Conservation (phyloP, 2,888 invertebrate species). For the Acleris sparsana region DNA sequence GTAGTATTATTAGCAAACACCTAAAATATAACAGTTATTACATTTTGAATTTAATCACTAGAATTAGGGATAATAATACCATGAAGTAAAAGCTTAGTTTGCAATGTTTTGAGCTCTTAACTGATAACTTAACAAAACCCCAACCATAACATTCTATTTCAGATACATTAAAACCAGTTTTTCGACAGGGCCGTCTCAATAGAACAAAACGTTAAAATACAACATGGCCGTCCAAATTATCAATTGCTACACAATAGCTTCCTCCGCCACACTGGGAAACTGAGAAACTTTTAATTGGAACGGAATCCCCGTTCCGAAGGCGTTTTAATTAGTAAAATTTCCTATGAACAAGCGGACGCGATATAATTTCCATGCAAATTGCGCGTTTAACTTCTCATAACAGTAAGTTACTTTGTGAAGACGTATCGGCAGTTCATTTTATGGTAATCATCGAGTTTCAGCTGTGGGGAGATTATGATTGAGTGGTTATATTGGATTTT, state of each 20-base stretch:
- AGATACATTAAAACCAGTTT: too few species aligned
- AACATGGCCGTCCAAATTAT: constrained; percentile 48
- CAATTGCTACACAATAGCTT: constrained; percentile 58
- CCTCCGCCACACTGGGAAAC: constrained; percentile 48
- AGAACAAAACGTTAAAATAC: constrained; percentile 30
- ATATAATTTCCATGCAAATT: constrained; percentile 83
- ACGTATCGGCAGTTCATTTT: constrained; percentile 51
- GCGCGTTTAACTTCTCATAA: constrained; percentile 78
- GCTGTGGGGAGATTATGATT: constrained; percentile 19
- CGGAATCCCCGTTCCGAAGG: constrained; percentile 77
- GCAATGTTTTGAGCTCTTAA: too few species aligned
- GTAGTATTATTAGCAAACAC: too few species aligned
- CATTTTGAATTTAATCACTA: too few species aligned
- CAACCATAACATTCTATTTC: too few species aligned
- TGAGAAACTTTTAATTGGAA: constrained; percentile 81
- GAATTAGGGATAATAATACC: too few species aligned
- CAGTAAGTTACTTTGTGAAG: constrained; percentile 42
- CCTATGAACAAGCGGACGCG: constrained; percentile 78
- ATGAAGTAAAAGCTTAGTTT: too few species aligned
- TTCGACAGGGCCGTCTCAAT: not conserved
- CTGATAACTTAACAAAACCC: too few species aligned
- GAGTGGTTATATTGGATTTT: constrained; percentile 21
- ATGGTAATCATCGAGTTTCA: constrained; percentile 43
- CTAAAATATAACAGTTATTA: too few species aligned
- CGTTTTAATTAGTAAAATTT: constrained; percentile 83